Evolutionary conservation across 2,797 vertebrate species (phyloP).

Genomic region (Myotis findleyi): DNA sequence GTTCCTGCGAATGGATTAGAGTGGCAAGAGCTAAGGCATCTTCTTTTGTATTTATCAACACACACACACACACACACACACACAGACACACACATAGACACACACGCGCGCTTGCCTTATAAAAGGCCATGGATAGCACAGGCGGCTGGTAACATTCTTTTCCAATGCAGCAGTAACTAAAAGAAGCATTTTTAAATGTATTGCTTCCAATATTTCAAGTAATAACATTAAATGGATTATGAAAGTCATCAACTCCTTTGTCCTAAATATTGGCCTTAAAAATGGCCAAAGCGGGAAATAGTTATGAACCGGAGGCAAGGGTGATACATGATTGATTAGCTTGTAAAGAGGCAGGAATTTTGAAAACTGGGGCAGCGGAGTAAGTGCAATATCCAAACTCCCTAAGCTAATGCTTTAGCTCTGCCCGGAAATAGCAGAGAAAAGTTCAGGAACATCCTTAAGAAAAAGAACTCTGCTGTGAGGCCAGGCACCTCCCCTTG

Average conservation of each 20-base stretch:
- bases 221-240: conserved; percentile 61
- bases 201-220: conserved; percentile 53
- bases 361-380: conserved; percentile 39
- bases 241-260: background rate
- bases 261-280: conserved; percentile 70
- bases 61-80: background rate
- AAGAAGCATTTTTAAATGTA: background rate
- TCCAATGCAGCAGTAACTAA: background rate
- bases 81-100: background rate
- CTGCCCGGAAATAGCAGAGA: conserved; percentile 32
- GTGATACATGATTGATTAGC: conserved; percentile 64
- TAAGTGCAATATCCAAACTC: background rate
- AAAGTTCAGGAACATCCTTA: conserved; percentile 46
- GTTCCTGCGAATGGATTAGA: conserved; percentile 13
- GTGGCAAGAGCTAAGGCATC: background rate
- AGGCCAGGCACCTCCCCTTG: background rate
- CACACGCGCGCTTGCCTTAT: background rate
- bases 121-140: background rate
- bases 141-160: background rate
- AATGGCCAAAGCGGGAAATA: conserved; percentile 63
- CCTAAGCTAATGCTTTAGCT: background rate
- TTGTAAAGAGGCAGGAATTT: conserved; percentile 68
- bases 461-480: conserved; percentile 14
- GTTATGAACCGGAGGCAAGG: background rate
- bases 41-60: background rate